Evolutionary conservation across 1,140 invertebrate species (phyloP).

Genomic region (Drosophila lacertosa): DNA sequence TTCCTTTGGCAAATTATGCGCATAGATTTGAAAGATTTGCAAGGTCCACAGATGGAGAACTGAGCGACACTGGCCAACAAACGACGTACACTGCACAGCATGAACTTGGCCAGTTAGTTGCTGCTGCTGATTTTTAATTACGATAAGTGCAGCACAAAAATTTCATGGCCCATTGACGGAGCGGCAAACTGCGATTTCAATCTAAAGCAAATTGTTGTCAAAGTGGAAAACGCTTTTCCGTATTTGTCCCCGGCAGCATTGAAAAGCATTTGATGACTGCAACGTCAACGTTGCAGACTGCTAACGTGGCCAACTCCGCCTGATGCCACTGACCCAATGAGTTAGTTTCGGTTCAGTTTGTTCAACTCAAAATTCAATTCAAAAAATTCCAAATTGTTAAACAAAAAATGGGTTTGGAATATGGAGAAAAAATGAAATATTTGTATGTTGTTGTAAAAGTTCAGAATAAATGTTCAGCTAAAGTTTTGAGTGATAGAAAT

Average conservation of each 20-base stretch:
- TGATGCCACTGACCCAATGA: conserved; percentile 79
- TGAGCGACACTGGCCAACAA: conserved; percentile 54
- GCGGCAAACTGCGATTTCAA: conserved; percentile 56
- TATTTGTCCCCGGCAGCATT: conserved; percentile 59
- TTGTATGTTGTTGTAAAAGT: no score
- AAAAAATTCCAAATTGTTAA: no score
- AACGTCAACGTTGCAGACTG: neutral
- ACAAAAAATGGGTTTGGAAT: no score
- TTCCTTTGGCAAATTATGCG: conserved; percentile 51
- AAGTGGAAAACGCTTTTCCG: conserved; percentile 61
- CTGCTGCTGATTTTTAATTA: conserved; percentile 77
- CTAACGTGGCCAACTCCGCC: neutral
- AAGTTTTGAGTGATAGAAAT: no score
- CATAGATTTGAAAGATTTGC: conserved; percentile 51
- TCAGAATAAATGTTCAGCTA: no score
- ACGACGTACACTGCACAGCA: conserved; percentile 27
- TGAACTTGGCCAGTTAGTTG: conserved; percentile 55
- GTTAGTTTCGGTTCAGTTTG: conserved; percentile 59
- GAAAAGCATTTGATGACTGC: conserved; percentile 45
- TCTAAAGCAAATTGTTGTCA: conserved; percentile 71
- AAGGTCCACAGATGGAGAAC: conserved; percentile 4
- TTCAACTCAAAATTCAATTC: conserved; percentile 27
- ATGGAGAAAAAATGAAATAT: no score
- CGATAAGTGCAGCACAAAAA: conserved; percentile 58
- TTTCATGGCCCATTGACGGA: conserved; percentile 40